phyloP scores from a whole-genome alignment of 2,797 vertebrate genomes.

The Sebastes goodei region DNA sequence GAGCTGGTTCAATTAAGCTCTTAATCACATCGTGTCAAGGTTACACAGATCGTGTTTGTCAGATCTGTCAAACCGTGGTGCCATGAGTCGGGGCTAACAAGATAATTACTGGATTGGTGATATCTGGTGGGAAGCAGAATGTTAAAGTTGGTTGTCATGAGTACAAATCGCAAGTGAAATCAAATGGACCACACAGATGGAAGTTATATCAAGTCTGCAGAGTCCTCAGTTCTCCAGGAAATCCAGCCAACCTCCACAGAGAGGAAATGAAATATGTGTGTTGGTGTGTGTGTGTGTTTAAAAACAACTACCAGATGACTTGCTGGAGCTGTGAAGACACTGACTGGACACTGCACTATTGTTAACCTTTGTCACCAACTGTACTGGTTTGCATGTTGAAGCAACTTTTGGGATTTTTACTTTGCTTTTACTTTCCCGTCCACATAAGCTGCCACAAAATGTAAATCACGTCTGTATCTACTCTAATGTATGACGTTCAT shows the following conservation, averaged over 20 bases:
- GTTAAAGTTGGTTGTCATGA: slow-evolving; percentile 11
- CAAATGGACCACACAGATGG: slow-evolving; percentile 55
- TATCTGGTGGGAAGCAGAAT: slow-evolving; percentile 11
- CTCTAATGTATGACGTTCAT: slow-evolving; percentile 20
- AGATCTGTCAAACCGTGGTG: slow-evolving; percentile 6
- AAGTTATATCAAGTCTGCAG: slow-evolving; percentile 43
- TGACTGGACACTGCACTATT: slow-evolving; percentile 3
- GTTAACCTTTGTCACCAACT: slow-evolving; percentile 17
- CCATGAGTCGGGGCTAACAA: background rate
- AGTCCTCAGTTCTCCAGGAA: slow-evolving; percentile 53
- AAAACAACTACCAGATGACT: slow-evolving; percentile 28
- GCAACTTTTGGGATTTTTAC: background rate
- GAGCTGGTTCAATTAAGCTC: background rate
- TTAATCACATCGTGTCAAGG: background rate
- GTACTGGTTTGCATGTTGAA: background rate
- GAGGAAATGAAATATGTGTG: slow-evolving; percentile 60
- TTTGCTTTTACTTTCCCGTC: background rate
- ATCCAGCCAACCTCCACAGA: slow-evolving; percentile 45
- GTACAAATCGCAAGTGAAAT: slow-evolving; percentile 5
- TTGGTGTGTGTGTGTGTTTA: slow-evolving; percentile 12
- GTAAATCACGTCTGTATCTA: background rate
- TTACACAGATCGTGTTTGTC: background rate
- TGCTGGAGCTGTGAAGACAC: slow-evolving; percentile 17
- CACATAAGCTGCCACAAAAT: background rate
- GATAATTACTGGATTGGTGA: background rate